Evolutionary conservation across 2,797 vertebrate genomes (phyloP), one percentile per base, ranked within the genome.

Genomic region (Megalops cyprinoides): DNA sequence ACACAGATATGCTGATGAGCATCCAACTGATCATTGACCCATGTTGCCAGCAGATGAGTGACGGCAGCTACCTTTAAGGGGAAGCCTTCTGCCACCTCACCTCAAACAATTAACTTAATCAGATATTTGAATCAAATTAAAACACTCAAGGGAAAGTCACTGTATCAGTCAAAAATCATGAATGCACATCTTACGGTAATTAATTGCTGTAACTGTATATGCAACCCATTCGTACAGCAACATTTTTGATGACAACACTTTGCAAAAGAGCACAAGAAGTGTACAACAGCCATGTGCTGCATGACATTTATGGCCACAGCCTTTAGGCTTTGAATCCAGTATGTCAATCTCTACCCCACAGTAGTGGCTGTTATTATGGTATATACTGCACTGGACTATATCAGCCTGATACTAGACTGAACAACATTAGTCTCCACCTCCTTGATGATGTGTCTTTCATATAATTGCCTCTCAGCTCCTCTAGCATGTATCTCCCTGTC

Each of bases 1-100:
- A 91, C 91, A 89, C 92, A 95, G 93, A 94, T 95, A 95, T 96
- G 94, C 93, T 95, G 95, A 96, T 95, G 93, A 95, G 93, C 90
- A 95, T 94, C 94, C 93, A 93, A 95, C 91, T 92, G 91, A 90
- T 44, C 67, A 4, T 90, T 95, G 93, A 93, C 94, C 94, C 94
- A 94, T 93, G 94, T 94, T 95, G 94, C 78, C 92, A 88, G 91
- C 93, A 91, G 94, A 94, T 94, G 92, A 96, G 92, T 95, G 93
- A 92, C 94, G 90, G 92, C 93, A n/a, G n/a, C n/a, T n/a, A 94
- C 92, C 93, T 94, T 94, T 94, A 93, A 84, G 88, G 89, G 93
- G 93, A 93, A 92, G 92, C 92, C 93, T 93, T 92, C 93, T 92
- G 92, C 91, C 92, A 91, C 91, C 90, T 89, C 89, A 87, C 92